Base-by-base conservation (phyloP, 2,113 vertebrate species). In the Typhlomys cinereus region DNA sequence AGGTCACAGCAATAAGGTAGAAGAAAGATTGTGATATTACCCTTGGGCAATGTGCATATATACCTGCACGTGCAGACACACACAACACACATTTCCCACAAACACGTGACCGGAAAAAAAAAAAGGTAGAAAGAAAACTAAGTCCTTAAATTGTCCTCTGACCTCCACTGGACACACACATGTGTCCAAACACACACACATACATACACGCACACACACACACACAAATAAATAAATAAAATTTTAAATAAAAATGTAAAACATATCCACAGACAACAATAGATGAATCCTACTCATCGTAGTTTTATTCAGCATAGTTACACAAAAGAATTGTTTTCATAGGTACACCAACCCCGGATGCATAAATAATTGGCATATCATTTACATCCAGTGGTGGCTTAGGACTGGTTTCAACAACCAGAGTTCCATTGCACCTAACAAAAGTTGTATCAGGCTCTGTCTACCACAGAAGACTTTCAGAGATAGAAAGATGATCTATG, bases 241-340 rank as follows among this genome's bases (percentile, higher is more conserved):
- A n/a, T n/a, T n/a, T n/a, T 54, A 54, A 54, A 54, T 54, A 54
- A 54, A 54, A 12, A 54, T 54, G 3, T 18, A 57, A 20, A 79
- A 81, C 6, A 48, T 20, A 75, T 52, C 44, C n/a, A 62, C 67
- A 57, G 44, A 54, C 5, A 85, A 62, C 50, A 46, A 61, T 57
- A 92, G 74, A 91, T 86, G 39, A 92, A 76, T 34, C 50, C 46
- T 54, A 79, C 75, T 75, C 41, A 36, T 64, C 85, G 36, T 70
- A 89, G 54, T 52, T 85, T 36, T 81, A 41, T 76, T 44, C 81
- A 85, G 89, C 31, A 70, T 34, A 62, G 2, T 75, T 64, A 48
- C n/a, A 31, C 15, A 64, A 31, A 66, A 46, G 21, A 89, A 59
- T 71, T 85, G 5, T 75, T 70, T 91, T 64, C 69, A 86, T 46